Evolutionary conservation across 2,113 vertebrate species (phyloP).

Genomic region (Zapus hudsonius): DNA sequence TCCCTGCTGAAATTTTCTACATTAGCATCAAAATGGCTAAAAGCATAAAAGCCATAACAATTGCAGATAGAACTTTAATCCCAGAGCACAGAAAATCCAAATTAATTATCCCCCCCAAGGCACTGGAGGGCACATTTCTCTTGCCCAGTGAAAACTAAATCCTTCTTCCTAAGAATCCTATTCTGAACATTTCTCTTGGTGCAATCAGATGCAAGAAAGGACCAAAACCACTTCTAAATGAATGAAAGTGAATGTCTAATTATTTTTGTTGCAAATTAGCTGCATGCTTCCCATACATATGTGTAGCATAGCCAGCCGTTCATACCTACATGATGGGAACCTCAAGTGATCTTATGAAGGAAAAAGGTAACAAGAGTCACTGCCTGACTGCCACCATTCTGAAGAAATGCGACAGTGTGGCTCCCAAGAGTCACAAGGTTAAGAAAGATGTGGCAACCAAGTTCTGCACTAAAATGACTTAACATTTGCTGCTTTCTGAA

Average conservation of each 20-base stretch:
- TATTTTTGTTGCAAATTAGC: slow-evolving; percentile 18
- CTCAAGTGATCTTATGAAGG: slow-evolving; percentile 2
- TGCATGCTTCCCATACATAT: neutral
- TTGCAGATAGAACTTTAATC: slow-evolving; percentile 20
- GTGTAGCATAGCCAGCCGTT: neutral
- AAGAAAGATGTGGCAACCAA: neutral
- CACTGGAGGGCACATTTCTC: neutral
- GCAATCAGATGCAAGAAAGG: slow-evolving; percentile 45
- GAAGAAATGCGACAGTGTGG: neutral
- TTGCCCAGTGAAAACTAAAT: slow-evolving; percentile 1
- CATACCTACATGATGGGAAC: neutral
- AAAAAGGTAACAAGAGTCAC: neutral
- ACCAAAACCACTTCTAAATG: neutral
- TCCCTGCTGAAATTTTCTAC: slow-evolving; percentile 11
- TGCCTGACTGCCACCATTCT: neutral
- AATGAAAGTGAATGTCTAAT: neutral
- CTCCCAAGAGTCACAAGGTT: neutral
- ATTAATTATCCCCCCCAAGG: neutral
- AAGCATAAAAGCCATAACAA: slow-evolving; percentile 30
- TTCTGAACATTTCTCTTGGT: slow-evolving; percentile 36
- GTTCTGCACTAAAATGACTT: neutral
- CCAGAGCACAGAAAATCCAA: slow-evolving; percentile 10
- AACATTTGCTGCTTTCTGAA: neutral
- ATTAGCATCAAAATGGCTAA: slow-evolving; percentile 49
- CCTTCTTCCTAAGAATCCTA: neutral